Evolutionary conservation across 2,797 vertebrate genomes (phyloP), one percentile per base, ranked within the genome.

Genomic region (Xyrichtys novacula): DNA sequence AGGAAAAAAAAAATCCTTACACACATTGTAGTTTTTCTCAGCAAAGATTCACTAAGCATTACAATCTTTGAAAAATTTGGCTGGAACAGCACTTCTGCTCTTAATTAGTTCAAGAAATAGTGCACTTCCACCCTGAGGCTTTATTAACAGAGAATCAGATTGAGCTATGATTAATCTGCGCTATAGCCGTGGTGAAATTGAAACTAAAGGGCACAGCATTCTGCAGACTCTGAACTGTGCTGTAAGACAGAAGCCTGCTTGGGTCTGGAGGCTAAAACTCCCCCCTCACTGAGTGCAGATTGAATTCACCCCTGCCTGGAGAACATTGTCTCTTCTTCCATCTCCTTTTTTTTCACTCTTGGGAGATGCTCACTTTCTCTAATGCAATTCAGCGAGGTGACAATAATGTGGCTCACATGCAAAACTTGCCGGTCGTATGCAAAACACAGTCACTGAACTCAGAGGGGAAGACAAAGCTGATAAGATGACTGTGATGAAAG

Each of bases 301-400:
- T 84, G 53, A 79, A 84, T 82, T 77, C 71, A 79, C 65, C 55
- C 26, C 50, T 19, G 44, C 52, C 64, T 64, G 28, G 29, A 74
- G 61, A 76, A 63, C 53, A 78, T 15, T 58, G 34, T 58, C 69
- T 64, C 65, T 67, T 52, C n/a, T 3, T 19, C 47, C 26, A 48
- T 76, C 58, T 63, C 46, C 47, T 19, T 46, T 70, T 4, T 42
- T 67, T 42, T 64, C 15, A 3, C 69, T 79, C 66, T 71, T 65
- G 61, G 20, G 50, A 68, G 56, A 64, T 42, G 28, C 71, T 84
- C 78, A 52, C 71, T 81, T 74, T 71, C 71, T 57, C 17, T 91
- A 93, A 93, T 92, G 81, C 56, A 65, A 89, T 93, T 90, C 91
- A 93, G 86, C 78, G 71, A 88, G 89, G 78, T 79, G 92, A 93